Conservation (phyloP, 2,113 vertebrate genomes). For the Leptobrachium leishanense region DNA sequence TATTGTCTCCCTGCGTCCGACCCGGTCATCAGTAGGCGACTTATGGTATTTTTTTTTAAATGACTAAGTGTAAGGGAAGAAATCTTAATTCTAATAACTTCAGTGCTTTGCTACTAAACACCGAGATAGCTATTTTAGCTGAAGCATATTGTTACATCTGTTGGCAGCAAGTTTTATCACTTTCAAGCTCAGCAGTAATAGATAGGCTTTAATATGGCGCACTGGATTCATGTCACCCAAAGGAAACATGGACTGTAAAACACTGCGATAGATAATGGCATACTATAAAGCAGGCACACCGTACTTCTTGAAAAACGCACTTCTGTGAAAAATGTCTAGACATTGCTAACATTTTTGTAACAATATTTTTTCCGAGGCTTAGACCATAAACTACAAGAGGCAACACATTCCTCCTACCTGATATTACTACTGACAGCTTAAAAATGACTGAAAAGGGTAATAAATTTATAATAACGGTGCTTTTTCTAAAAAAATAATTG, state of each 20-base stretch:
- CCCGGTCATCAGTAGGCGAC: too few species aligned
- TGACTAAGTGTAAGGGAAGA: too few species aligned
- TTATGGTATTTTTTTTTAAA: too few species aligned
- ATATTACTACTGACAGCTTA: background rate
- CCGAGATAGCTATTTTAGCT: too few species aligned
- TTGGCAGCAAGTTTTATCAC: background rate
- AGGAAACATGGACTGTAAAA: conserved; percentile 2
- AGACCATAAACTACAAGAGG: conserved; percentile 13
- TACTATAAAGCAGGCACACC: background rate
- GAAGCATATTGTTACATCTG: background rate
- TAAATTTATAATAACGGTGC: conserved; percentile 1
- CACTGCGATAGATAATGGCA: conserved; percentile 9
- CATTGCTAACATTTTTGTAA: conserved; percentile 1
- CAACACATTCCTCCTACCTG: background rate
- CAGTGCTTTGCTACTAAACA: background rate
- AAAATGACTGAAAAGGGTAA: background rate
- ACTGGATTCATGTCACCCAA: background rate
- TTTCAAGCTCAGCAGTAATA: background rate
- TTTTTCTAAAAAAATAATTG: background rate
- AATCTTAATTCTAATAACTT: background rate
- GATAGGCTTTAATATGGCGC: conserved; percentile 1
- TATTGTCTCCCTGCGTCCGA: too few species aligned
- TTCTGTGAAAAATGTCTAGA: conserved; percentile 14
- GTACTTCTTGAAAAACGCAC: background rate
- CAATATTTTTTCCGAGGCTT: background rate